Evolutionary conservation across 2,888 invertebrate species (phyloP).

Genomic region (Acronicta psi): DNA sequence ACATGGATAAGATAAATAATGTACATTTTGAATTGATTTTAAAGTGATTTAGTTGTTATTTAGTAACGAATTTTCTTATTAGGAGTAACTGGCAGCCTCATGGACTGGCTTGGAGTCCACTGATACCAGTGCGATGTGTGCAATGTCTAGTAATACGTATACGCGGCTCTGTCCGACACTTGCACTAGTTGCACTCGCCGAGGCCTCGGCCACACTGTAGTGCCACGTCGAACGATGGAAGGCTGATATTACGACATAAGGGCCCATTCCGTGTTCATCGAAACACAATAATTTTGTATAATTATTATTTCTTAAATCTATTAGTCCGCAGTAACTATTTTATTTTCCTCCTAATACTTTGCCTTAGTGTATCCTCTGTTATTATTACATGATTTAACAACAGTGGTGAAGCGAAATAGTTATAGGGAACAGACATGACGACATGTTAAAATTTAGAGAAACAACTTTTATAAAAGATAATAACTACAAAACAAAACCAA

Average conservation of each 20-base stretch:
- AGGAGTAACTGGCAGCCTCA: conserved; percentile 83
- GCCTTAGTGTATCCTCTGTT: conserved; percentile 84
- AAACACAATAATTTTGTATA: conserved; percentile 81
- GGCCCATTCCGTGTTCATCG: conserved; percentile 83
- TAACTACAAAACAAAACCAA: conserved; percentile 84
- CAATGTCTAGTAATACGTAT: conserved; percentile 78
- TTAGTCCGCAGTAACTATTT: conserved; percentile 79
- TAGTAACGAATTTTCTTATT: conserved; percentile 87
- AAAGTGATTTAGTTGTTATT: conserved; percentile 89
- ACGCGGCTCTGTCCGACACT: conserved; percentile 30
- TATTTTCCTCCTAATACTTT: conserved; percentile 80
- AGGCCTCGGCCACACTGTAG: conserved; percentile 56
- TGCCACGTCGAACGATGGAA: conserved; percentile 77
- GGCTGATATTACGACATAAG: conserved; percentile 77
- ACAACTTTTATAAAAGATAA: conserved; percentile 88
- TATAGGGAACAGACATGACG: conserved; percentile 88
- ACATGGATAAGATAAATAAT: conserved; percentile 85
- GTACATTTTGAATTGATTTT: conserved; percentile 89
- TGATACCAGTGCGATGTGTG: conserved; percentile 86
- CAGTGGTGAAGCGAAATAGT: conserved; percentile 87
- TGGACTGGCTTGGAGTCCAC: conserved; percentile 75
- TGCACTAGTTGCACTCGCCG: conserved; percentile 28
- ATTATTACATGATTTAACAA: conserved; percentile 79
- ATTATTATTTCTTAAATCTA: conserved; percentile 76
- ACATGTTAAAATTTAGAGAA: conserved; percentile 88